A percentile compares a stretch with the other conserved stretches of the same genome.
phyloP scores from a whole-genome alignment of 2,888 invertebrate species.

The Caenorhabditis becei region DNA sequence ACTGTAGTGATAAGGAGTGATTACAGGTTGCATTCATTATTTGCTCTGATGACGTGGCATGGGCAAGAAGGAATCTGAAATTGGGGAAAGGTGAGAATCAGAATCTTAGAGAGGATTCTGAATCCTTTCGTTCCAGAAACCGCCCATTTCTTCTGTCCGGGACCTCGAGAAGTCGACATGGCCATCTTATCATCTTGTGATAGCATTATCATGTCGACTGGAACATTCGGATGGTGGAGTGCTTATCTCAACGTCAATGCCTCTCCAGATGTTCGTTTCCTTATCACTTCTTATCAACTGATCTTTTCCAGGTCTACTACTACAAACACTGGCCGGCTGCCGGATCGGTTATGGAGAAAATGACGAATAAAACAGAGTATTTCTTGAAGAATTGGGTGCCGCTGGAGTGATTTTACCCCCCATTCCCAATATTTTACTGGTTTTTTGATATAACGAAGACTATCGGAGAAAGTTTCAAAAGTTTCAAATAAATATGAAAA shows the following conservation, averaged over 20 bases:
- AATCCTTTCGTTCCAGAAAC: slow-evolving; percentile 16
- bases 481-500: too few relatives aligned
- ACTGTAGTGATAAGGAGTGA: too few relatives aligned
- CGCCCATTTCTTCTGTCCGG: slow-evolving; percentile 61
- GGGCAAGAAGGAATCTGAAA: slow-evolving; percentile 74
- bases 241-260: slow-evolving; percentile 80
- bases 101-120: neutral
- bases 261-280: slow-evolving; percentile 30
- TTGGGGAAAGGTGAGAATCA: slow-evolving; percentile 28
- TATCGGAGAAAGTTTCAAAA: too few relatives aligned
- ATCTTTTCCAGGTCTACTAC: slow-evolving; percentile 76
- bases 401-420: slow-evolving; percentile 69
- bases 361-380: slow-evolving; percentile 81
- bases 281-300: neutral
- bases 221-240: slow-evolving; percentile 83
- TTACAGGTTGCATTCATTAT: slow-evolving; percentile 81
- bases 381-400: slow-evolving; percentile 82
- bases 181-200: slow-evolving; percentile 81
- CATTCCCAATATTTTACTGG: too few relatives aligned
- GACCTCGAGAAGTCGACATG: slow-evolving; percentile 81
- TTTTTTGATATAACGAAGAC: too few relatives aligned
- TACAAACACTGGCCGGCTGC: slow-evolving; percentile 82
- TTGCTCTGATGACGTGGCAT: slow-evolving; percentile 82
- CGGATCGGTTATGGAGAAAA: slow-evolving; percentile 80
- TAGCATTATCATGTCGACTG: slow-evolving; percentile 82